Evolutionary conservation across 2,797 vertebrate genomes (phyloP).

Genomic region (Euthynnus affinis): DNA sequence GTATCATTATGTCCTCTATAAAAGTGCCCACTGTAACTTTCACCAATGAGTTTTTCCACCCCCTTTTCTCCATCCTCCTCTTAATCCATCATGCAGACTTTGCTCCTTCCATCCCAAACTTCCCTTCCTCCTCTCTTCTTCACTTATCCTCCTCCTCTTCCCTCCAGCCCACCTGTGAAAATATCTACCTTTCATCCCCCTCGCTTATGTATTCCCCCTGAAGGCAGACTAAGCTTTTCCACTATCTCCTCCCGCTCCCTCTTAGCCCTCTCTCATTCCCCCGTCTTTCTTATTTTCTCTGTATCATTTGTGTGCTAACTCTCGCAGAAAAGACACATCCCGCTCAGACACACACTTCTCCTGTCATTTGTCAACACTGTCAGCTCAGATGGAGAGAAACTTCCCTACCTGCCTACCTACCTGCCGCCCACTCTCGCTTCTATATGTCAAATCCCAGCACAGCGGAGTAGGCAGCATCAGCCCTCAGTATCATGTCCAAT

Average conservation of each 20-base stretch:
- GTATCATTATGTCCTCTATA: not conserved
- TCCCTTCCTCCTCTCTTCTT: not conserved
- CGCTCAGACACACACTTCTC: slow-evolving; percentile 51
- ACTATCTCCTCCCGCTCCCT: slow-evolving; percentile 48
- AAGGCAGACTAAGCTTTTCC: slow-evolving; percentile 66
- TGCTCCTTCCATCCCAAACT: slow-evolving; percentile 20
- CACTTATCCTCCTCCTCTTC: slow-evolving; percentile 28
- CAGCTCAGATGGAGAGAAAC: slow-evolving; percentile 64
- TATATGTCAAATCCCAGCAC: slow-evolving; percentile 63
- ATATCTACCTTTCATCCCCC: slow-evolving; percentile 54
- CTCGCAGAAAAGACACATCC: slow-evolving; percentile 54
- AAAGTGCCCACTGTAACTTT: slow-evolving; percentile 25
- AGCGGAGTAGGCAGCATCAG: slow-evolving; percentile 7
- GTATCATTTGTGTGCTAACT: slow-evolving; percentile 51
- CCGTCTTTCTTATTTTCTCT: slow-evolving; percentile 51
- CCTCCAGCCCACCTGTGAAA: slow-evolving; percentile 58
- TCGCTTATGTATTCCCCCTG: slow-evolving; percentile 56
- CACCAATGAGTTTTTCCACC: slow-evolving; percentile 4
- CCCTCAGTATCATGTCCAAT: slow-evolving; percentile 39
- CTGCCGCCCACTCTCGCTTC: slow-evolving; percentile 29
- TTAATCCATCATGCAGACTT: slow-evolving; percentile 7
- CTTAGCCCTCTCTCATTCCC: slow-evolving; percentile 49
- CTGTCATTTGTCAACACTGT: slow-evolving; percentile 77
- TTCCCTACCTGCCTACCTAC: slow-evolving; percentile 31
- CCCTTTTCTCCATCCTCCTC: not conserved